Conservation (phyloP, 2,113 vertebrate species). For the Mustela nigripes region DNA sequence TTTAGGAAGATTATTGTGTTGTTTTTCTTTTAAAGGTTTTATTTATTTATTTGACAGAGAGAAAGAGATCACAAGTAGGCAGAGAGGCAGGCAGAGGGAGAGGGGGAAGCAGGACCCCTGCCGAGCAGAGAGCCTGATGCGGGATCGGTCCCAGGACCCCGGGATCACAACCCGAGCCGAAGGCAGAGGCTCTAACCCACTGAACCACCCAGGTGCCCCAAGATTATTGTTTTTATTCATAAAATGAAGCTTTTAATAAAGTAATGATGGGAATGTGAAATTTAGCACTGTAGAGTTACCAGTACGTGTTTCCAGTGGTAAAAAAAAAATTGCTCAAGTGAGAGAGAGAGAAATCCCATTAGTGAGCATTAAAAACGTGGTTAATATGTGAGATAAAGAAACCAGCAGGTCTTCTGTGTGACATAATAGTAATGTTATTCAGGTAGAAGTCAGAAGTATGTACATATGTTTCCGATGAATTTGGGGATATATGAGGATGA, state of each 20-base stretch:
- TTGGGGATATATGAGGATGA: not conserved
- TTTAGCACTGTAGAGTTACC: not conserved
- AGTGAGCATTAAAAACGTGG: not conserved
- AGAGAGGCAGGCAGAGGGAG: no score
- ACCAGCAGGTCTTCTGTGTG: not conserved
- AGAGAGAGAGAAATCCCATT: not conserved
- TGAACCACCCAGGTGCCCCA: no score
- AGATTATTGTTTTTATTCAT: not conserved
- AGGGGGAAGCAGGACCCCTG: no score
- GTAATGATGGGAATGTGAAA: not conserved
- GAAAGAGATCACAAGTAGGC: no score
- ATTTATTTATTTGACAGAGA: no score
- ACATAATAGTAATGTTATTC: not conserved
- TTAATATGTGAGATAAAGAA: not conserved
- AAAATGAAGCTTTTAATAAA: slow-evolving; percentile 1
- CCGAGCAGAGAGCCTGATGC: no score
- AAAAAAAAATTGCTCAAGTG: slow-evolving; percentile 8
- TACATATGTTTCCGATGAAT: not conserved
- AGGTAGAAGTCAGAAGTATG: not conserved
- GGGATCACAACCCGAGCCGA: no score
- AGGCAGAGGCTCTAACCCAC: no score
- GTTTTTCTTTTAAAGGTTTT: no score
- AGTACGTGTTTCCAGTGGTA: not conserved
- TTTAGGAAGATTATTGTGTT: not conserved
- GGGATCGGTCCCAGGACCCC: no score